Evolutionary conservation across 2,888 invertebrate genomes (phyloP).

Genomic region (Ametastegia equiseti): DNA sequence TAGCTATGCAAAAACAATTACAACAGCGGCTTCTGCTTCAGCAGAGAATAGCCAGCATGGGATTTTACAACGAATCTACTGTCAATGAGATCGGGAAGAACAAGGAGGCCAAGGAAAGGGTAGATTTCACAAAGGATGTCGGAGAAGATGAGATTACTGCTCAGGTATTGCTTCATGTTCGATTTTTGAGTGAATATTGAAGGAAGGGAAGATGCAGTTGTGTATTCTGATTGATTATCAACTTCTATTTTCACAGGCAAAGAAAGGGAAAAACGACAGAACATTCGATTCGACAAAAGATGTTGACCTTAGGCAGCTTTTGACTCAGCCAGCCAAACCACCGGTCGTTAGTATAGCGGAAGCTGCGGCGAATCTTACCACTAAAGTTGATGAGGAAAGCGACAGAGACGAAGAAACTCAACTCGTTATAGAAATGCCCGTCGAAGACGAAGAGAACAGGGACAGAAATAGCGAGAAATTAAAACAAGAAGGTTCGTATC

Average conservation of each 20-base stretch:
- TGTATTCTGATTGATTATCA: too few species aligned
- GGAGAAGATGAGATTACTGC: constrained; percentile 63
- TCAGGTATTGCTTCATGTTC: constrained; percentile 56
- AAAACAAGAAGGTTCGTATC: constrained; percentile 59
- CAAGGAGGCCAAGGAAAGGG: constrained; percentile 57
- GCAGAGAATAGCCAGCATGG: constrained; percentile 59
- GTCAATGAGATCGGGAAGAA: constrained; percentile 47
- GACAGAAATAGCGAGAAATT: constrained; percentile 71
- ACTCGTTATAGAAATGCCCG: constrained; percentile 71
- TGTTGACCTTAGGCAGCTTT: constrained; percentile 75
- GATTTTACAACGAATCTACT: constrained; percentile 60
- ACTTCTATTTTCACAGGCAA: too few species aligned
- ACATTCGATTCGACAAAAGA: constrained; percentile 68
- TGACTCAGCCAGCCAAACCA: constrained; percentile 61
- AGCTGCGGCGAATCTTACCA: constrained; percentile 66
- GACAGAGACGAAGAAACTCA: constrained; percentile 73
- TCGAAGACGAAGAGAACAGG: constrained; percentile 68
- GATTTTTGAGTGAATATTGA: neutral
- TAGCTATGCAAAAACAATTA: constrained; percentile 68
- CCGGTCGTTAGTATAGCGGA: constrained; percentile 68
- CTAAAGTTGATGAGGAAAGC: constrained; percentile 72
- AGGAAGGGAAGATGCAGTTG: too few species aligned
- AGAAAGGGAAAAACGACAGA: constrained; percentile 55
- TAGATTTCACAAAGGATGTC: constrained; percentile 64
- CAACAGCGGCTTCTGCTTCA: constrained; percentile 61